phyloP scores from a whole-genome alignment of 2,797 vertebrate species.

The Moxostoma hubbsi region DNA sequence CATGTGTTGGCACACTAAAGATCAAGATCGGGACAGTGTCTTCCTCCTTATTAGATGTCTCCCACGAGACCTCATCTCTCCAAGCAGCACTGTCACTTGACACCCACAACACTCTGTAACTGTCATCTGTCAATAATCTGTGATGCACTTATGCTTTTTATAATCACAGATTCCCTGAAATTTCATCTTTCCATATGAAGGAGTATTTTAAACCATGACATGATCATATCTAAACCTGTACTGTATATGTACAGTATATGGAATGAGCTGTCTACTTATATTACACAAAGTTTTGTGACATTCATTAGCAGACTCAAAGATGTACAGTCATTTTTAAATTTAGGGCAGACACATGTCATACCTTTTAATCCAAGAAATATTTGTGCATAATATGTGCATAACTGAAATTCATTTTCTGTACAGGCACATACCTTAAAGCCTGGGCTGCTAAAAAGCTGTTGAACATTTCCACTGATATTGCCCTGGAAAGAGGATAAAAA shows the following conservation, averaged over 20 bases:
- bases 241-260: neutral
- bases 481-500: no score
- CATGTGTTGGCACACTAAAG: neutral
- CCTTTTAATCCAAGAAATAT: no score
- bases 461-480: no score
- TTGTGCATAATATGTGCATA: no score
- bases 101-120: neutral
- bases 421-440: no score
- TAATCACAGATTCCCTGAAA: neutral
- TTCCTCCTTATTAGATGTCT: constrained; percentile 12
- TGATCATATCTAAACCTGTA: neutral
- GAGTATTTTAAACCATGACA: constrained; percentile 7
- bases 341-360: neutral
- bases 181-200: neutral
- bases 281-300: neutral
- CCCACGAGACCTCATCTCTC: constrained; percentile 8
- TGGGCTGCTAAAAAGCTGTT: no score
- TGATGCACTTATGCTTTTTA: constrained; percentile 11
- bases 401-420: no score
- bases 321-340: neutral
- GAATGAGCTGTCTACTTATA: neutral
- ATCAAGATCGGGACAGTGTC: constrained; percentile 1
- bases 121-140: constrained; percentile 26
- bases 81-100: constrained; percentile 1
- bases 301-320: neutral